Base-by-base conservation (phyloP, 1,140 invertebrate species). In the Drosophila tristis region DNA sequence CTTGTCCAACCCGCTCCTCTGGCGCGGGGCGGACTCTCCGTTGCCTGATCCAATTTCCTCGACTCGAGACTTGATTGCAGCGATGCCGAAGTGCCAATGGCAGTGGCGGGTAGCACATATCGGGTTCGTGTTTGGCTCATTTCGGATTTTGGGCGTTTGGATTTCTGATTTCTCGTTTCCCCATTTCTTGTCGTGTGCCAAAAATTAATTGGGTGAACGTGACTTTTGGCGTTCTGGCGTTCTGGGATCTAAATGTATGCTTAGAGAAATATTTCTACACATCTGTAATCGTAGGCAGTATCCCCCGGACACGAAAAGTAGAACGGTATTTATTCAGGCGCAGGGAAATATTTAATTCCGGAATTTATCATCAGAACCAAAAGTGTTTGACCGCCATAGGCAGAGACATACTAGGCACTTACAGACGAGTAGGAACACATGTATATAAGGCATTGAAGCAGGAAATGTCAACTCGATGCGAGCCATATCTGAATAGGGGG, bases 21-120 rank as follows among this genome's bases (percentile, higher is more conserved):
- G 25, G 42, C 31, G 29, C 29, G 26, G 50, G 64, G 23, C 42
- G 66, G 9, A 39, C 35, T 13, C 61, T 74, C 72, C 61, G 71
- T 75, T 75, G 72, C 61, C 49, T 75, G 72, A 75, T 74, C 72
- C 72, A 75, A 74, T 75, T 75, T 75, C 72, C 71, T 72, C 67
- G 48, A 67, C 62, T 65, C 31, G 31, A 35, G 35, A 39, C 35
- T 39, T 11, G 35, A 39, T 5, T 39, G 35, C 35, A 39, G 35
- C 35, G 35, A 39, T 39, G 35, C 35, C 35, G 35, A 13, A 39
- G 35, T 39, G 35, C 11, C 35, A 39, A 4, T 13, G 11, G 11
- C 35, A 39, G 9, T 39, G 9, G 9, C 35, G 2, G 26, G 11
- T 2, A 8, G 35, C 35, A 72, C 35, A 72, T 72, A 72, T 72